Conservation (phyloP, 2,888 invertebrate species). For the Timema podura region DNA sequence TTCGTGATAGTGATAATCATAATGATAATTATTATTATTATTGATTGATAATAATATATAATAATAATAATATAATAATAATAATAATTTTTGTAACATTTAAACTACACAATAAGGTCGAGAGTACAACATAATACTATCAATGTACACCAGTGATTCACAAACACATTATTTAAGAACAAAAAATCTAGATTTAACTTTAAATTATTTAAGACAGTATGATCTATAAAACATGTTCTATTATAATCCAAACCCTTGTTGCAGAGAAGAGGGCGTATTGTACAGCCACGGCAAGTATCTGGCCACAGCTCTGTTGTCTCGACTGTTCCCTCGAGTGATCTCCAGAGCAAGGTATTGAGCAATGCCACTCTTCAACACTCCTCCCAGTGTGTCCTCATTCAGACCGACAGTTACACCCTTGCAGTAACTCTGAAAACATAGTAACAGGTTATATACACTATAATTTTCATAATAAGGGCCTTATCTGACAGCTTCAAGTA, state of each 20-base stretch:
- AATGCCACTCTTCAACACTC: constrained; percentile 91
- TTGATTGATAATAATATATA: too few species aligned
- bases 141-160: too few species aligned
- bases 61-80: neutral
- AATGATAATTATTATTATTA: neutral
- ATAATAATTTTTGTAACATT: neutral
- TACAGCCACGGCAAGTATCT: constrained; percentile 89
- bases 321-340: constrained; percentile 79
- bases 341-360: constrained; percentile 92
- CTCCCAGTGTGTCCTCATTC: constrained; percentile 94
- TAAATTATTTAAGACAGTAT: too few species aligned
- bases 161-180: too few species aligned
- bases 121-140: too few species aligned
- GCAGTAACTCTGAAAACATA: constrained; percentile 57
- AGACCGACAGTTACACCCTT: constrained; percentile 68
- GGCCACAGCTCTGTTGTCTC: constrained; percentile 76
- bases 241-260: constrained; percentile 63
- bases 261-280: constrained; percentile 71
- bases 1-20: neutral
- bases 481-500: too few species aligned
- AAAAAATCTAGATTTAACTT: too few species aligned
- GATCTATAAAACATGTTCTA: too few species aligned
- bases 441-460: neutral
- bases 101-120: neutral
- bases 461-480: neutral